A percentile compares a stretch with the other conserved stretches of the same genome.
These are phyloP conservation scores for Mercenaria mercenaria DNA, from an alignment of 1,140 invertebrate genomes.

Conservation along the genomic window DNA sequence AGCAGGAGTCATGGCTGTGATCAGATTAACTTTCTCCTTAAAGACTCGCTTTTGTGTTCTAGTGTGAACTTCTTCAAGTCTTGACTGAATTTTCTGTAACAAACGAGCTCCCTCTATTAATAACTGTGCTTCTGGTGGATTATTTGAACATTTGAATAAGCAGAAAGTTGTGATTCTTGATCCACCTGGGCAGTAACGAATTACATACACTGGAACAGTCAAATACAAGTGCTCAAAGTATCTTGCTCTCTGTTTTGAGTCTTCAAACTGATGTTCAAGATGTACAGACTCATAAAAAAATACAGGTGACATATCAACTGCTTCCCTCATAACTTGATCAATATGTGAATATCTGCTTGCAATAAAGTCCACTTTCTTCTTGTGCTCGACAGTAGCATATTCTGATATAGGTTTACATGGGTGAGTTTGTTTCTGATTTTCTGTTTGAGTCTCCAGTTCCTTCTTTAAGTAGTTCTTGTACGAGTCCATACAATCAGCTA, in stretches of 20 bases:
- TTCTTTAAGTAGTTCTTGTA: neutral
- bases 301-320: neutral
- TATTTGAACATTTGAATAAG: neutral
- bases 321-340: neutral
- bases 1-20: slow-evolving; percentile 10
- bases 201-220: neutral
- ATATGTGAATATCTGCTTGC: neutral
- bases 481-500: neutral
- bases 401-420: neutral
- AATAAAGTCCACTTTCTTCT: neutral
- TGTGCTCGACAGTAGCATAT: neutral
- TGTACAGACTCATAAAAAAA: slow-evolving; percentile 10
- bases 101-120: neutral
- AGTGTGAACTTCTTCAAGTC: slow-evolving; percentile 54
- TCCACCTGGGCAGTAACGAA: slow-evolving; percentile 11
- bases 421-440: neutral
- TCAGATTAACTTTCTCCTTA: slow-evolving; percentile 25
- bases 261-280: neutral
- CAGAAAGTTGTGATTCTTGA: neutral
- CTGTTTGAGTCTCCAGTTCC: neutral
- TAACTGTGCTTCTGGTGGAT: neutral
- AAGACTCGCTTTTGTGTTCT: slow-evolving; percentile 36
- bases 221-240: neutral
- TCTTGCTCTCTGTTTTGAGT: neutral
- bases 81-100: neutral